phyloP scores from a whole-genome alignment of 2,113 vertebrate genomes.

The Murina feae region DNA sequence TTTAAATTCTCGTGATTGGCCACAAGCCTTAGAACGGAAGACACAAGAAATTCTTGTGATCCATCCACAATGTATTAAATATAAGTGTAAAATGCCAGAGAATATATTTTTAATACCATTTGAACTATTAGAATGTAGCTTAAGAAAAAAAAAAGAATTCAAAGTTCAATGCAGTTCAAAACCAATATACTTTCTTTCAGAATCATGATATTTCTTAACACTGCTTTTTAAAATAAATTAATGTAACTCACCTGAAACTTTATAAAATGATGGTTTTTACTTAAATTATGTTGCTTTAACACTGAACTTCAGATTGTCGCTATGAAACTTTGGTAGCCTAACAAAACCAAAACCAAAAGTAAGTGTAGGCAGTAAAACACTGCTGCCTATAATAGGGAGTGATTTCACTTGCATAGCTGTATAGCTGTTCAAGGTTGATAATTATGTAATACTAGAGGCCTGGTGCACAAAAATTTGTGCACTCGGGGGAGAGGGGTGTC shows the following conservation, averaged over 20 bases:
- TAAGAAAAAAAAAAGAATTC: neutral
- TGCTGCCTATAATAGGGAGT: neutral
- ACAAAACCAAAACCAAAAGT: conserved; percentile 12
- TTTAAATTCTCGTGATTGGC: too few species aligned
- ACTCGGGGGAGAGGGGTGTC: too few species aligned
- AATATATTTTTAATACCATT: neutral
- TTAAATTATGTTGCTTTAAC: neutral
- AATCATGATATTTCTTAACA: neutral
- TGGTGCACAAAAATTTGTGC: too few species aligned
- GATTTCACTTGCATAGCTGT: neutral
- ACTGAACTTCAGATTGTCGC: neutral
- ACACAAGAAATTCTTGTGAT: too few species aligned
- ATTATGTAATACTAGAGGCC: neutral
- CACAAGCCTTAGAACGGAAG: too few species aligned
- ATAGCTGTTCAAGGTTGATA: neutral
- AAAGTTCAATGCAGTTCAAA: neutral
- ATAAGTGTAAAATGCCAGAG: neutral
- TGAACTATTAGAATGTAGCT: neutral
- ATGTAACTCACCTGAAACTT: neutral
- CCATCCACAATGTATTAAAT: neutral
- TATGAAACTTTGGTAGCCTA: conserved; percentile 10
- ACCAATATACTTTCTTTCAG: neutral
- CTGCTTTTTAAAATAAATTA: neutral
- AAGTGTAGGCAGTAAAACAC: neutral
- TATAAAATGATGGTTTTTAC: neutral